These are phyloP conservation scores for Cryptocephalus primarius DNA, from an alignment of 2,888 invertebrate species.

Conservation along the genomic window DNA sequence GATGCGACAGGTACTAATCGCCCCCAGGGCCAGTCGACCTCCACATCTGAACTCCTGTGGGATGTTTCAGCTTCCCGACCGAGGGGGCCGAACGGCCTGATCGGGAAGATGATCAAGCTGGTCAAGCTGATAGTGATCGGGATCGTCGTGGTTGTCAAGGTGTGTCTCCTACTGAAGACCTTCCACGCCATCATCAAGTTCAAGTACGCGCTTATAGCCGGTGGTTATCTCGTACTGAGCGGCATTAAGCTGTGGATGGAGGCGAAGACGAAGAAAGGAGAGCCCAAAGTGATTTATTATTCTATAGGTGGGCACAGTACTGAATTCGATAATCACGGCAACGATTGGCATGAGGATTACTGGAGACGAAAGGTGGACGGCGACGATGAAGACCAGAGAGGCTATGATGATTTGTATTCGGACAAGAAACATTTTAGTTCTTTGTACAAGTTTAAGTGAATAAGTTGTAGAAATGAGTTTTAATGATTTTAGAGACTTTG, in stretches of 20 bases:
- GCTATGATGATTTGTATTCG: neutral
- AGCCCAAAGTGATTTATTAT: conserved; percentile 69
- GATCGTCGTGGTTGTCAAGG: conserved; percentile 58
- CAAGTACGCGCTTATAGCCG: conserved; percentile 66
- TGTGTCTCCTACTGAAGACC: conserved; percentile 57
- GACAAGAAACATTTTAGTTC: too few relatives aligned
- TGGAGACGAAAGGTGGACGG: conserved; percentile 7
- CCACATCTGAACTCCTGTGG: too few relatives aligned
- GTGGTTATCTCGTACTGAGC: conserved; percentile 57
- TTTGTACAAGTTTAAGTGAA: too few relatives aligned
- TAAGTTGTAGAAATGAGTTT: too few relatives aligned
- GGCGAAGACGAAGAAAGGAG: conserved; percentile 53
- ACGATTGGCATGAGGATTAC: conserved; percentile 33
- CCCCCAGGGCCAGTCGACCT: too few relatives aligned
- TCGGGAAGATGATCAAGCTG: conserved; percentile 56
- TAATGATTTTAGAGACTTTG: too few relatives aligned
- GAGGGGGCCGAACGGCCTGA: conserved; percentile 44
- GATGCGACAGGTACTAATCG: too few relatives aligned
- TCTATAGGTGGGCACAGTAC: conserved; percentile 76
- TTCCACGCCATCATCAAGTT: conserved; percentile 61
- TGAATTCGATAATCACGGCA: conserved; percentile 41
- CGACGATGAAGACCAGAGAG: neutral
- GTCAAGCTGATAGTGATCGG: conserved; percentile 57
- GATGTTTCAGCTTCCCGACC: too few relatives aligned
- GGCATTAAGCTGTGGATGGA: conserved; percentile 63